Evolutionary conservation across 30 jellyfish, hydroid and myxozoan species (phyloP).

Genomic region (Cassiopea andromeda): DNA sequence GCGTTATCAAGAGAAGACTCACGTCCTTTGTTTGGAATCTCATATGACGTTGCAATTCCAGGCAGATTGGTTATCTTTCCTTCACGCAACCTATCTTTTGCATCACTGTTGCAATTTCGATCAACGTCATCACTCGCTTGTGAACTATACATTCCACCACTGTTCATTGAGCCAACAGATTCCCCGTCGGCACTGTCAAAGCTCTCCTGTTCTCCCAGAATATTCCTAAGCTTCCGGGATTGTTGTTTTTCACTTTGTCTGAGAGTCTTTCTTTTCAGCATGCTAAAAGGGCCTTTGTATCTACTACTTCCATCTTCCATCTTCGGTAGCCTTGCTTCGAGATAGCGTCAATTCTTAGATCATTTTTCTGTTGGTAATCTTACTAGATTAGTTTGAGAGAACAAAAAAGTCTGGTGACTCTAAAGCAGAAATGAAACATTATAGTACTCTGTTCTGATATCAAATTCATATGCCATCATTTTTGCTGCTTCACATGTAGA

Average conservation of each 20-base stretch:
- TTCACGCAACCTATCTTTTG: conserved; percentile 10
- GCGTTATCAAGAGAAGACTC: conserved; percentile 28
- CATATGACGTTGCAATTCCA: not conserved
- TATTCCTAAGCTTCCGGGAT: conserved; percentile 38
- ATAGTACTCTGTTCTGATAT: not conserved
- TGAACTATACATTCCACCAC: conserved; percentile 24
- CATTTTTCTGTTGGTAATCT: no score
- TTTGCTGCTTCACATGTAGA: not conserved
- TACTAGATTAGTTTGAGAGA: not conserved
- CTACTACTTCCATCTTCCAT: conserved; percentile 40
- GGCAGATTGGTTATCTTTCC: conserved; percentile 4
- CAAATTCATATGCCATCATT: no score
- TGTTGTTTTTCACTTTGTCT: conserved; percentile 20
- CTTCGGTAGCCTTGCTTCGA: not conserved
- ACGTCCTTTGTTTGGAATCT: conserved; percentile 23
- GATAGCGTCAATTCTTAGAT: not conserved
- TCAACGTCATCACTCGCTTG: not conserved
- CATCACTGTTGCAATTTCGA: not conserved
- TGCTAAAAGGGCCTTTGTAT: conserved; percentile 52
- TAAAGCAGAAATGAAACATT: not conserved
- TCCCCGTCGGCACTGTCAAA: conserved; percentile 34
- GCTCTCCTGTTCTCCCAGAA: conserved; percentile 51
- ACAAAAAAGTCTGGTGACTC: not conserved
- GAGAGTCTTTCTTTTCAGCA: conserved; percentile 27
- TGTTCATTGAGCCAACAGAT: conserved; percentile 31